Evolutionary conservation across 1,140 invertebrate species (phyloP), one percentile per base, ranked within the genome.

Genomic region (Procambarus clarkii): DNA sequence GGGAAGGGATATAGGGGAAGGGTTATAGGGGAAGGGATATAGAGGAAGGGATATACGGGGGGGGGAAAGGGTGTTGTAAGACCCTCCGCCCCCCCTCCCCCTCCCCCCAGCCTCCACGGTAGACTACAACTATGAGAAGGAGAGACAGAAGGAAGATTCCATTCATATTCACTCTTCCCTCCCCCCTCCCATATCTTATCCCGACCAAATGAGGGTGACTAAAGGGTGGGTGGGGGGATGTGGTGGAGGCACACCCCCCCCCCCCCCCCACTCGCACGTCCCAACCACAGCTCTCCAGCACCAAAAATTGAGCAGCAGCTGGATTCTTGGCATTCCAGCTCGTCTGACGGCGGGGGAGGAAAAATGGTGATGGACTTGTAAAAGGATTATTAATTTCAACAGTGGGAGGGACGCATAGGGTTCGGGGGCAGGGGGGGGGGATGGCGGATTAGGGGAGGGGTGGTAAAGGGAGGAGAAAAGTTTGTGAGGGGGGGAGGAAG

Each of bases 311-410:
- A 80, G 78, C 76, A 79, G 60, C 50, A 45, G 78, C 45, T 21
- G 58, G 54, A 88, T 88, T 88, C 86, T 69, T 80, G 86, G 58
- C 71, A 88, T 88, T 80, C 86, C 86, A 58, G 44, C 78, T 88
- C 76, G 86, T 80, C 86, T 80, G 44, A 48, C 58, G 86, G 54
- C 76, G 74, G 54, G 60, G 48, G 54, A 60, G 78, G 77, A 54
- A 76, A 69, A 69, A 80, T 46, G 58, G 86, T 64, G 84, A 79
- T 79, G 86, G 86, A 69, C 84, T 74, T 76, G 84, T 74, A 77
- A 86, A 77, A 77, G 84, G 84, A 86, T 80, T 88, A 79, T 79
- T 87, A 80, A 88, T 79, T 79, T 92, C 87, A 83, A 79, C 83
- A n/a, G 88, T 84, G 18, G 15, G 64, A 60, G 76, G 84, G 85